Evolutionary conservation across 2,888 invertebrate genomes (phyloP), one percentile per base, ranked within the genome.

Genomic region (Mythimna lalbum): DNA sequence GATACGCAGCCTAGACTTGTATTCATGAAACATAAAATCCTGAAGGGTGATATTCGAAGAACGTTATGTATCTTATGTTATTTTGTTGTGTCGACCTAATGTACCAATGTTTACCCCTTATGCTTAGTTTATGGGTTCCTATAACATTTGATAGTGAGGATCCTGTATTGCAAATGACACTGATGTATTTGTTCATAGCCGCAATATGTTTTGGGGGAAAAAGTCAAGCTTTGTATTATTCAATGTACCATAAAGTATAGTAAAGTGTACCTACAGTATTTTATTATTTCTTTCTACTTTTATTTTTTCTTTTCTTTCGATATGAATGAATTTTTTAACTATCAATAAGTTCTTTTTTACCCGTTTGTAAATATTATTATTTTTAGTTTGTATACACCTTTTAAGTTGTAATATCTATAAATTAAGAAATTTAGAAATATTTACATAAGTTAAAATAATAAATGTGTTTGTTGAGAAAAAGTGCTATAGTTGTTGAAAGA

Each of bases 1-100:
- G 2, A 84, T 5, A 47, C 27, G 1, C 66, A 9, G 2, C 60
- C 50, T 1, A 31, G 43, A 19, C 69, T 21, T 61, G 49, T 76
- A 79, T 76, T 66, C 76, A 75, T 75, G 80, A 82, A 76, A 80
- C 78, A 82, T 84, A 84, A 85, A 87, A 83, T 77, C 86, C 80
- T 76, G 60, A 63, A 73, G 82, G 86, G 80, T 81, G 82, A 86
- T 88, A 84, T 84, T 85, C 73, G 56, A 73, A 83, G 80, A 78
- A 73, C 61, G 73, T 82, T 79, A 79, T 76, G 83, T 86, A 79
- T 65, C 83, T 78, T 85, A 81, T 83, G 86, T 86, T 86, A 86
- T 85, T 86, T 84, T 78, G 80, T 76, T 78, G 78, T 83, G 81
- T 78, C 79, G 63, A 76, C 77, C 78, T 84, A 84, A 86, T 83